phyloP scores from a whole-genome alignment of 2,888 invertebrate species.

The Heliconius charithonia region DNA sequence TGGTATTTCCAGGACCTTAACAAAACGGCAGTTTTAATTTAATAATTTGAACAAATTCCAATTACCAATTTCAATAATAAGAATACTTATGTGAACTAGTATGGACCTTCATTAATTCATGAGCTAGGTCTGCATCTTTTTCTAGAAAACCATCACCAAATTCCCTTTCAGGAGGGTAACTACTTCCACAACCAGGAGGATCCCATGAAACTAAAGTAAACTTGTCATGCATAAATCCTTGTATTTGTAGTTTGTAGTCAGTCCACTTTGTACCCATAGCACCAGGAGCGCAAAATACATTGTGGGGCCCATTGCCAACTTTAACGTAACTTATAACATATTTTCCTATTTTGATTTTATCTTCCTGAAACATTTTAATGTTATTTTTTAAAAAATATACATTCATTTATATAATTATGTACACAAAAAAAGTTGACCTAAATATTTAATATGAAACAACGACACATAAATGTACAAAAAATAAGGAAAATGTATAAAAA shows the following conservation, averaged over 20 bases:
- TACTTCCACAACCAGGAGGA: constrained; percentile 94
- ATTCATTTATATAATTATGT: neutral
- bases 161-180: constrained; percentile 89
- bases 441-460: neutral
- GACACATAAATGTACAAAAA: neutral
- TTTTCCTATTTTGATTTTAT: constrained; percentile 85
- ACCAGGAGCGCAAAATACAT: constrained; percentile 90
- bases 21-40: neutral
- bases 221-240: constrained; percentile 84
- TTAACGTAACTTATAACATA: constrained; percentile 83
- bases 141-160: constrained; percentile 88
- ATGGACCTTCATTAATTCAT: constrained; percentile 87
- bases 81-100: neutral
- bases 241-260: constrained; percentile 91
- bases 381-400: neutral
- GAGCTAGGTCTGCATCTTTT: constrained; percentile 88
- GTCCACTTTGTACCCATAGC: constrained; percentile 92
- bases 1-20: constrained; percentile 84
- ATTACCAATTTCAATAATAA: neutral
- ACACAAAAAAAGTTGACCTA: neutral
- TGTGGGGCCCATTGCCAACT: constrained; percentile 84
- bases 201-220: constrained; percentile 90
- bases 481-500: too few relatives aligned
- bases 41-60: neutral
- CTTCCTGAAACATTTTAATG: constrained; percentile 77